Percentiles rank a stretch among this genome's conserved stretches.
phyloP scores from a whole-genome alignment of 2,113 vertebrate genomes.

The Amazona vittata region DNA sequence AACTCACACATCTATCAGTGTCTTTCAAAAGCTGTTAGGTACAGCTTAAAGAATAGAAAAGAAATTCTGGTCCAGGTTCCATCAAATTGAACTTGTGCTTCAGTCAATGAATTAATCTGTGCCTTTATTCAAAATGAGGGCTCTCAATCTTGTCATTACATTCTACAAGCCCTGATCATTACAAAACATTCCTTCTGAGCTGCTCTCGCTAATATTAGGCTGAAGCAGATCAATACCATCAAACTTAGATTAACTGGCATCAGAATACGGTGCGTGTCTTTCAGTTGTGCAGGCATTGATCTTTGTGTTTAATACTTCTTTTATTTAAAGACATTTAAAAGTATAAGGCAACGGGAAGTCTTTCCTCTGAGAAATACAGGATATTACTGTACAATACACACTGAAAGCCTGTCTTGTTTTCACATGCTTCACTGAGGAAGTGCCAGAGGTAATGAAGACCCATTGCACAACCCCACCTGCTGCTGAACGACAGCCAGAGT shows the following conservation, averaged over 20 bases:
- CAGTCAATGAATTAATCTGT: neutral
- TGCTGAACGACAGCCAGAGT: neutral
- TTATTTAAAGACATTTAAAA: neutral
- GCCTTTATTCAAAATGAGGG: neutral
- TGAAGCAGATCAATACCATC: neutral
- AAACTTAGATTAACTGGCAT: neutral
- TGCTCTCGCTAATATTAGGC: neutral
- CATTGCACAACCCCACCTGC: constrained; percentile 24
- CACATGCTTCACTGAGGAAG: neutral
- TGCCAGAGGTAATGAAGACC: constrained; percentile 36
- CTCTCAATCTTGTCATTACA: neutral
- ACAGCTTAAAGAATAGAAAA: neutral
- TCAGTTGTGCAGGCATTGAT: neutral
- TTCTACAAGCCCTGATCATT: neutral
- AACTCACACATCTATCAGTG: neutral
- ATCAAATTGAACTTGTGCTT: neutral
- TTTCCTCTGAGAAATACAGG: neutral
- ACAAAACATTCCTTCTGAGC: neutral
- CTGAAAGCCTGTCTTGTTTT: neutral
- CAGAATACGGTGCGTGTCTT: neutral
- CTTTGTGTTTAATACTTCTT: neutral
- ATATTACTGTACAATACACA: neutral
- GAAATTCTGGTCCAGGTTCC: neutral
- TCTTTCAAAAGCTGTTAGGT: neutral
- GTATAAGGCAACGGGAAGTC: neutral